phyloP scores from a whole-genome alignment of 2,113 vertebrate genomes.

The Cynopterus brachyotis region DNA sequence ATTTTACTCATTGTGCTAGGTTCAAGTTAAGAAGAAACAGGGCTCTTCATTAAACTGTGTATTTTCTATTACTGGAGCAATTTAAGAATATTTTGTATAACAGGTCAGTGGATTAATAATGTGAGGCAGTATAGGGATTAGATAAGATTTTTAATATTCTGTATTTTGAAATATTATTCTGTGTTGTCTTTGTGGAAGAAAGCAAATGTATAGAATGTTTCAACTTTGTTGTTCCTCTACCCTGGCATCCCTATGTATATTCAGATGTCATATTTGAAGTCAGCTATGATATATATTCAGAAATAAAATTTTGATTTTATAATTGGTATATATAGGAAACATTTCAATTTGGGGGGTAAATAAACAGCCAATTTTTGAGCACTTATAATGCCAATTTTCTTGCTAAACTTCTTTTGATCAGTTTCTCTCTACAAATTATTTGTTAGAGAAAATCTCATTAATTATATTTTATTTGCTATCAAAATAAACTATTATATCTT shows the following conservation, averaged over 20 bases:
- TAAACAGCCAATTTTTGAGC: not conserved
- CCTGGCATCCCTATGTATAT: not conserved
- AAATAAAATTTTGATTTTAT: slow-evolving; percentile 9
- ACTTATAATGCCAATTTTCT: not conserved
- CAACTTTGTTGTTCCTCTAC: not conserved
- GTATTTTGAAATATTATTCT: not conserved
- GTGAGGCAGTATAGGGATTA: not conserved
- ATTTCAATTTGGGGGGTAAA: not conserved
- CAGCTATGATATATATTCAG: not conserved
- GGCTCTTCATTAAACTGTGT: not conserved
- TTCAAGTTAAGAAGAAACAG: not conserved
- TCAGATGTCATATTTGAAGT: not conserved
- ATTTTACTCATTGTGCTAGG: not conserved
- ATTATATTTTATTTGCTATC: slow-evolving; percentile 1
- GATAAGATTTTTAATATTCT: not conserved
- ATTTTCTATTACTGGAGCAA: not conserved
- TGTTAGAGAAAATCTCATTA: not conserved
- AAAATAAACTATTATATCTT: not conserved
- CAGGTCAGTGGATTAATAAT: not conserved
- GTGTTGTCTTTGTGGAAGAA: not conserved
- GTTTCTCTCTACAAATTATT: not conserved
- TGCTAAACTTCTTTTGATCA: not conserved
- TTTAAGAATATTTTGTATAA: not conserved
- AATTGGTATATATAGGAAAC: not conserved
- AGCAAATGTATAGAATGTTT: not conserved